Conservation (phyloP, 2,888 invertebrate genomes). For the Hypercompe scribonia region DNA sequence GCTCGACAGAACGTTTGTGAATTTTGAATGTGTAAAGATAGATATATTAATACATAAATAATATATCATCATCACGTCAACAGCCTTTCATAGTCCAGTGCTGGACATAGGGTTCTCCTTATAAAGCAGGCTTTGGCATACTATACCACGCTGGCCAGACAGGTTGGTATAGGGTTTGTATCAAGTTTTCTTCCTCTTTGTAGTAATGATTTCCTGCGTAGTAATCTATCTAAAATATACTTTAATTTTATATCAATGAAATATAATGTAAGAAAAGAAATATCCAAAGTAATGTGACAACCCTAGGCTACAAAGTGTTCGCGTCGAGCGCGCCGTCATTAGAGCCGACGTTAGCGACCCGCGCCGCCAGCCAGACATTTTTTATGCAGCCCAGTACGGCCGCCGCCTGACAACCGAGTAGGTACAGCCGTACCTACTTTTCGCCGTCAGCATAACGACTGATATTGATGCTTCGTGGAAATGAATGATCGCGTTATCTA, state of each 20-base stretch:
- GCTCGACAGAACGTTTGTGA: too few relatives aligned
- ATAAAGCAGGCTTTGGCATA: too few relatives aligned
- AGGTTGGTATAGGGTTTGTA: too few relatives aligned
- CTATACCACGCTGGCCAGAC: too few relatives aligned
- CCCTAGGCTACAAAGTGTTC: constrained; percentile 68
- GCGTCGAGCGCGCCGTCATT: constrained; percentile 76
- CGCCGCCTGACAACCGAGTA: constrained; percentile 10
- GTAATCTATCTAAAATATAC: not conserved
- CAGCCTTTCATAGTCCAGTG: too few relatives aligned
- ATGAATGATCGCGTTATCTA: constrained; percentile 4
- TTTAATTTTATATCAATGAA: not conserved
- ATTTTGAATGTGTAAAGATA: too few relatives aligned
- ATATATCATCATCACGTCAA: too few relatives aligned
- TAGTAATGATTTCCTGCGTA: too few relatives aligned
- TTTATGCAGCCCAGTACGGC: constrained; percentile 78
- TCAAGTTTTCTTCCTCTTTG: too few relatives aligned
- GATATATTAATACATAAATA: too few relatives aligned
- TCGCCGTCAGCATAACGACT: constrained; percentile 60
- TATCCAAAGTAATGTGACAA: constrained; percentile 36
- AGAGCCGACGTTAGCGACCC: constrained; percentile 83
- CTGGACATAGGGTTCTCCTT: too few relatives aligned
- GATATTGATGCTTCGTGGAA: constrained; percentile 36
- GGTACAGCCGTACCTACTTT: constrained; percentile 51
- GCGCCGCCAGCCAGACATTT: constrained; percentile 81
- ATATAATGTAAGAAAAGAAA: not conserved